Conservation (phyloP, 2,888 invertebrate species). For the Holacanthella duospinosa region DNA sequence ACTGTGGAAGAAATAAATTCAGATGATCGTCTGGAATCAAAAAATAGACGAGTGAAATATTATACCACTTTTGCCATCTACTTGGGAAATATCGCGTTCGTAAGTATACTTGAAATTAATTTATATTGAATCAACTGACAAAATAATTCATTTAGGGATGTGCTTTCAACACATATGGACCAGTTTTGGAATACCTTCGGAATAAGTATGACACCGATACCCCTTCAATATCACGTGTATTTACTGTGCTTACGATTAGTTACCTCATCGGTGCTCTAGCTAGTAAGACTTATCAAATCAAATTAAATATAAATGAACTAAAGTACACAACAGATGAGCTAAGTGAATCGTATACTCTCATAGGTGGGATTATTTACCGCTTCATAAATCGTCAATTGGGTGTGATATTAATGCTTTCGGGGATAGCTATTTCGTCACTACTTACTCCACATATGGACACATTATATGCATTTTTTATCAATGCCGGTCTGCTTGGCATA, state of each 20-base stretch:
- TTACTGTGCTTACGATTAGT: neutral
- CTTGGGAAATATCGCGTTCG: too few relatives aligned
- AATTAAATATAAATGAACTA: too few relatives aligned
- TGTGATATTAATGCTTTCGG: neutral
- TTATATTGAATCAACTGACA: too few relatives aligned
- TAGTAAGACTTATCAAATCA: too few relatives aligned
- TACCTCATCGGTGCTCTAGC: neutral
- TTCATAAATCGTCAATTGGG: neutral
- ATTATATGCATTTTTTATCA: neutral
- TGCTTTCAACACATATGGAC: neutral
- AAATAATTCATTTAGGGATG: too few relatives aligned
- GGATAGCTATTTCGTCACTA: neutral
- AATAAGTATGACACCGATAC: too few relatives aligned
- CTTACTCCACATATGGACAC: neutral
- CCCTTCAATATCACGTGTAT: neutral
- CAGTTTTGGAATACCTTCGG: neutral
- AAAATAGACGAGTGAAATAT: too few relatives aligned
- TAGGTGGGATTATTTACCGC: neutral
- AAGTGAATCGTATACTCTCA: neutral
- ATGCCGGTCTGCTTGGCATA: neutral
- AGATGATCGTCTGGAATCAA: too few relatives aligned
- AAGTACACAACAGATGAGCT: too few relatives aligned
- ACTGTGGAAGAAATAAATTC: too few relatives aligned
- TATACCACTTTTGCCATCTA: too few relatives aligned
- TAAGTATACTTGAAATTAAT: too few relatives aligned